phyloP scores from a whole-genome alignment of 2,113 vertebrate genomes.

The Limanda limanda region DNA sequence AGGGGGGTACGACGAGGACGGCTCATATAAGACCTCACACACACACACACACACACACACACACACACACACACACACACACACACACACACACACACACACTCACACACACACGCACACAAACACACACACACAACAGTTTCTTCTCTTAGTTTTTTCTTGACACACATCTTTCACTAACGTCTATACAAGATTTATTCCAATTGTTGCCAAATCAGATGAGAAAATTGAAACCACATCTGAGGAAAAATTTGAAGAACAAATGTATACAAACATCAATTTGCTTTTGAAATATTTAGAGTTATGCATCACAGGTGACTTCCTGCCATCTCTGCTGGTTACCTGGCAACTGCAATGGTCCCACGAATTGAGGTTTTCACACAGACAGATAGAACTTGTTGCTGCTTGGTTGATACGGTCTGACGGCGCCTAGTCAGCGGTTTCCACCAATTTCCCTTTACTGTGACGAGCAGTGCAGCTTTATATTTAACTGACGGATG shows the following conservation, averaged over 20 bases:
- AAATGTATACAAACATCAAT: too few species aligned
- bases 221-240: neutral
- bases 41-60: too few species aligned
- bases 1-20: constrained; percentile 24
- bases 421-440: neutral
- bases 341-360: constrained; percentile 1
- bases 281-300: neutral
- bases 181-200: neutral
- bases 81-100: too few species aligned
- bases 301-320: neutral
- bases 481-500: too few species aligned
- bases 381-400: neutral
- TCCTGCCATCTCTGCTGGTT: constrained; percentile 2
- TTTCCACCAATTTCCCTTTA: neutral
- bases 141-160: neutral
- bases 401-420: too few species aligned
- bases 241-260: neutral
- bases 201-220: neutral
- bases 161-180: neutral
- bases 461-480: too few species aligned
- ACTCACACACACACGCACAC: too few species aligned
- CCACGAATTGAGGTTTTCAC: neutral
- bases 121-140: too few species aligned
- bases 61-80: too few species aligned
- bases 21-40: neutral